A percentile compares a stretch with the other conserved stretches of the same genome.
phyloP scores from a whole-genome alignment of 2,797 vertebrate species.

The Taeniopygia guttata region DNA sequence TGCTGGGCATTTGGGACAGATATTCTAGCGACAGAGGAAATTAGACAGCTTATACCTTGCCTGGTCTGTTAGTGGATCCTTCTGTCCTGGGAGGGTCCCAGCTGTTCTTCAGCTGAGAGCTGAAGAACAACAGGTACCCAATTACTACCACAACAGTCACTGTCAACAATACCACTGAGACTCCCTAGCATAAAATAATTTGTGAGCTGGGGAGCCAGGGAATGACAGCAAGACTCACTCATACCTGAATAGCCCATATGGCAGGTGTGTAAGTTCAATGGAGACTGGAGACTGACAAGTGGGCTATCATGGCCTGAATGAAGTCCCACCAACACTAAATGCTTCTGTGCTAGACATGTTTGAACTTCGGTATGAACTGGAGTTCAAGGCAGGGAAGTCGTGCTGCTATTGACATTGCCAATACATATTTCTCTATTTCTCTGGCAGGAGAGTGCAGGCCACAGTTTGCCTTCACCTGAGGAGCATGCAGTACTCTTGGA shows the following conservation, averaged over 20 bases:
- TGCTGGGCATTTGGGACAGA: background rate
- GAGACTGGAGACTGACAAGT: background rate
- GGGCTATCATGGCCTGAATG: too few species aligned
- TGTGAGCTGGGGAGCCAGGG: background rate
- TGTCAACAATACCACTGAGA: background rate
- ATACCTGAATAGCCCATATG: background rate
- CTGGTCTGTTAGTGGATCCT: background rate
- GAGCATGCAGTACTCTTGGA: background rate
- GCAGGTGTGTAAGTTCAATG: background rate
- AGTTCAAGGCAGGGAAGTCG: background rate
- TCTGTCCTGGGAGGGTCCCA: background rate
- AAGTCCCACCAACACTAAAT: background rate
- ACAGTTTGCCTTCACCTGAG: background rate
- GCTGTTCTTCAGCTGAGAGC: background rate
- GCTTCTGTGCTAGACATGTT: too few species aligned
- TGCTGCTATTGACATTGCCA: background rate
- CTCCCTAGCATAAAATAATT: too few species aligned
- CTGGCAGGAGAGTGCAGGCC: background rate
- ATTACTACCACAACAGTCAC: rapidly evolving
- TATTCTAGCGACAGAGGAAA: background rate
- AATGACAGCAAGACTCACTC: background rate
- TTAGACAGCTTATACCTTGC: background rate
- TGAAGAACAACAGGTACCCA: background rate
- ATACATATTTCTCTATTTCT: background rate
- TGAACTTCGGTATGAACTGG: background rate